A percentile compares a stretch with the other conserved stretches of the same genome.
phyloP scores from a whole-genome alignment of 2,113 vertebrate genomes.

The Alligator sinensis region DNA sequence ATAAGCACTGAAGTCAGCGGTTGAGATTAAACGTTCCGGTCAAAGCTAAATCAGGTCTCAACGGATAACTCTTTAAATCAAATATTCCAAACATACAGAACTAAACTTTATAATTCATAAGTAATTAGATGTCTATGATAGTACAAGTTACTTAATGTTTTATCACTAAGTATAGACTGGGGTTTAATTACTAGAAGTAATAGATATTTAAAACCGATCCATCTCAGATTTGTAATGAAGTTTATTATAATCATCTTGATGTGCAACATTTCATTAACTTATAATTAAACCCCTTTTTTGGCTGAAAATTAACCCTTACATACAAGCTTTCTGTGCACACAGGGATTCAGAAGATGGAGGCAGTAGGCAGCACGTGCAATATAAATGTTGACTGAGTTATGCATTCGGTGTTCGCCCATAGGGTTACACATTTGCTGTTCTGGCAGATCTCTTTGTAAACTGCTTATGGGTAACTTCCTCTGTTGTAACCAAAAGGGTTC shows the following conservation, averaged over 20 bases:
- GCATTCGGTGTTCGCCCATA: background rate
- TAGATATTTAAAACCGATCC: background rate
- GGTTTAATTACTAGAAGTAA: conserved; percentile 16
- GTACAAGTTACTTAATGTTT: background rate
- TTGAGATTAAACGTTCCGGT: background rate
- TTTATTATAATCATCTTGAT: background rate
- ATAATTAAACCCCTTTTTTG: background rate
- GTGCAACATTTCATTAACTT: background rate
- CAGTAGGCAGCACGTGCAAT: background rate
- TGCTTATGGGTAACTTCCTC: background rate
- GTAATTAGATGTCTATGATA: rapidly evolving
- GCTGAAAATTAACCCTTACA: background rate
- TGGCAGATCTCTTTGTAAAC: background rate
- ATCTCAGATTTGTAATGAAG: background rate
- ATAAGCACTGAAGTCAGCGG: background rate
- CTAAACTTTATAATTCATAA: background rate
- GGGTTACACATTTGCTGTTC: background rate
- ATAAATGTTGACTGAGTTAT: background rate
- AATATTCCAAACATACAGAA: background rate
- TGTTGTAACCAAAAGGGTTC: background rate
- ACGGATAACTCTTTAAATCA: background rate
- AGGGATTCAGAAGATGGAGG: background rate
- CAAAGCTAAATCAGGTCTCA: background rate
- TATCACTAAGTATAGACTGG: background rate
- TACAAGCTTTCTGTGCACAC: background rate